Evolutionary conservation across 2,888 invertebrate genomes (phyloP).

Genomic region (Caenorhabditis afra): DNA sequence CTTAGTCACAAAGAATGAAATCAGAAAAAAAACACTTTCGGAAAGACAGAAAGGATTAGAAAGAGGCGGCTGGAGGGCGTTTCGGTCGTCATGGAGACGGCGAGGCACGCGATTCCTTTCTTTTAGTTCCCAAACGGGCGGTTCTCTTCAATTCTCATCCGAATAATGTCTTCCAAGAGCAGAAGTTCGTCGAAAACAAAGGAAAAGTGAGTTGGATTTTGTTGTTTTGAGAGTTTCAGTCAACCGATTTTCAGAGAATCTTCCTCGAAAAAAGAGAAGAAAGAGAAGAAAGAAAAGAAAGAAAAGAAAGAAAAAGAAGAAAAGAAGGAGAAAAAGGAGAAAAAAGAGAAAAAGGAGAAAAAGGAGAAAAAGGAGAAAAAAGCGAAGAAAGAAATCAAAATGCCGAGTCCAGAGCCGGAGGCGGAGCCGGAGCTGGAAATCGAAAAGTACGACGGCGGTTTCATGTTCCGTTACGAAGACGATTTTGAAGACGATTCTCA

Average conservation of each 20-base stretch:
- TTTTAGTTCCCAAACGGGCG: no score
- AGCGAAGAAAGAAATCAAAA: constrained; percentile 40
- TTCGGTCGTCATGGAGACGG: constrained; percentile 29
- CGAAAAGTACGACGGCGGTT: no score
- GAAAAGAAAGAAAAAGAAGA: constrained; percentile 11
- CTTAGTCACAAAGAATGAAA: no score
- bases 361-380: constrained; percentile 36
- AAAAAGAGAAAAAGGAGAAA: constrained; percentile 24
- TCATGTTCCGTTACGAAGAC: constrained; percentile 37
- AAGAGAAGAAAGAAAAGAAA: constrained; percentile 12
- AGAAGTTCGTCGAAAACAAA: constrained; percentile 41
- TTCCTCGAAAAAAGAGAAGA: constrained; percentile 14
- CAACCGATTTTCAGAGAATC: constrained; percentile 11
- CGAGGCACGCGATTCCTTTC: no score
- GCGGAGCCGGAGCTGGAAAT: constrained; percentile 20
- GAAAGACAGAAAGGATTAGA: no score
- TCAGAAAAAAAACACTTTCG: no score
- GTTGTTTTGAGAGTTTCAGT: constrained; percentile 7
- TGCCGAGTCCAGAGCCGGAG: constrained; percentile 21
- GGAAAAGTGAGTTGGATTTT: constrained; percentile 51
- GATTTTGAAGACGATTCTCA: constrained; percentile 61
- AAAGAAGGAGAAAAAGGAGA: constrained; percentile 11
- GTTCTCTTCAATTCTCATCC: background rate
- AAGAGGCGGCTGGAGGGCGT: no score
- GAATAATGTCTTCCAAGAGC: constrained; percentile 34